Base-by-base conservation (phyloP, 1,140 invertebrate genomes). In the Trichoplusia ni region DNA sequence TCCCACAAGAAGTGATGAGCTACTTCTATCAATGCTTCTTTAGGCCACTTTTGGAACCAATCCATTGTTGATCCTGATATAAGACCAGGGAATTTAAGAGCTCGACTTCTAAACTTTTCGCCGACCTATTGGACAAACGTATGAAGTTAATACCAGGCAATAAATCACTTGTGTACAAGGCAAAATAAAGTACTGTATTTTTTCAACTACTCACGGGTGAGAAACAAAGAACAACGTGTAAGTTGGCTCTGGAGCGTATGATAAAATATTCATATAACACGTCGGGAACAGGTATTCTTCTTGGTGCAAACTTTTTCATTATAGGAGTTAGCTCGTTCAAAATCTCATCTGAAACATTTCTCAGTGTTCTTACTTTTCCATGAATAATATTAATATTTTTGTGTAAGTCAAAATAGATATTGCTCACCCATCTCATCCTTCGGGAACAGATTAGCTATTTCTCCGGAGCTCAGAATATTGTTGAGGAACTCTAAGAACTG, bases 41-140 rank as follows among this genome's bases (percentile, higher is more conserved):
- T 94, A 0, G 97, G 97, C 97, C 97, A 98, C 70, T 94, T 93
- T 69, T 94, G 95, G 84, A 97, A 98, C 96, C 96, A 98, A 85
- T 97, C 95, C 79, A 98, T 96, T 0, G 95, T 97, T 71, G 96
- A 97, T 2, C 96, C 96, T 33, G 96, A 97, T 79, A 97, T 97
- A 2, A 98, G 91, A 14, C 95, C 97, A 13, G 97, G 96, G 87
- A 95, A 96, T 81, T 95, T 95, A 21, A 96, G 66, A 0, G 95
- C 92, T 33, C 94, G 90, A 38, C 93, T 95, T 33, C 95, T 91
- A 67, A 96, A 96, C 74, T 96, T 96, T 78, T 95, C 95, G 44
- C 95, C 95, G 0, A 95, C 93, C 95, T 95, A 49, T 3, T 35
- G 53, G 4, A n/a, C 8, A 9, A 33, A n/a, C 9, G 11, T n/a